Evolutionary conservation across 64 coral and sea anemone species (phyloP), one percentile per base, ranked within the genome.

Genomic region (Platygyra sinensis): DNA sequence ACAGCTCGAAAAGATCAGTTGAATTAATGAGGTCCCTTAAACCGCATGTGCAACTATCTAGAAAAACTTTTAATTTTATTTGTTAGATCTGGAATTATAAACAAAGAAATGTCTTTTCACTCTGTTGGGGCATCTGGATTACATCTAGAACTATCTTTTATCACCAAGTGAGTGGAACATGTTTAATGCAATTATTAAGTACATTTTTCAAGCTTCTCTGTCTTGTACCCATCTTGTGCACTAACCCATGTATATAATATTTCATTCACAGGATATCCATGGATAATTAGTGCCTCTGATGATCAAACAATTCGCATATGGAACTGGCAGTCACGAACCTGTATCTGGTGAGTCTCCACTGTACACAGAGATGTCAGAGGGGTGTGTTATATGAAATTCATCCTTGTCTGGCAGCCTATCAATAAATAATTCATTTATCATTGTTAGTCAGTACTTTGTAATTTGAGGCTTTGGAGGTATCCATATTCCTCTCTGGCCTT

Each of bases 271-370:
- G 97, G 97, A 99, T 99, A 99, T 49, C 97, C 97, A 50, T 99
- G 97, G 97, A 99, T 99, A 89, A 78, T 96, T 30, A 99, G 97
- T 91, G 84, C 93, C 15, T 99, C 97, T 61, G 97, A 99, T 96
- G 97, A 99, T 80, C 97, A 99, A 63, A 99, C 97, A 10, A 99
- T 99, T 75, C 90, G 97, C 72, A 91, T 99, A 67, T 99, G 97
- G 97, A 99, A 99, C 33, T 99, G 97, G 97, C 97, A 99, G 60
- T 99, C 97, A 20, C 93, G 97, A 67, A 99, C 97, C 18, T 99
- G 97, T 60, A 94, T 96, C 64, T 99, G 97, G 97, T 99, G 57
- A 93, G 59, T 63, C 24, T 81, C 0, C 4, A 16, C 10, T 65
- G 28, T 15, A 12, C 17, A 33, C 28, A 11, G 10, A 69, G 7